Evolutionary conservation across 2,888 invertebrate species (phyloP), one percentile per base, ranked within the genome.

Genomic region (Cephus runcator): DNA sequence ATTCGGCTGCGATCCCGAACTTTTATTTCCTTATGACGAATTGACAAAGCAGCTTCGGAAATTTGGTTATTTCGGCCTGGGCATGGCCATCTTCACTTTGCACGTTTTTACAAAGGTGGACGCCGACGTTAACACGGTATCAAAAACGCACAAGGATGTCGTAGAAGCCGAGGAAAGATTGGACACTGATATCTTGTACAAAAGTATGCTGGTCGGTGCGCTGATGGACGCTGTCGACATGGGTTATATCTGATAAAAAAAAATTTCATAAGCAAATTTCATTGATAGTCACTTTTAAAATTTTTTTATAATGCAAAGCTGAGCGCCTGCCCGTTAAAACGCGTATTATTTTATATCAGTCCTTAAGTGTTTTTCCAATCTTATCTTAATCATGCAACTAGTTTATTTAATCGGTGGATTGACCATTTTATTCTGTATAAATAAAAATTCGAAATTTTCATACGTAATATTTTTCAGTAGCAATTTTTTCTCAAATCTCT

Each of bases 1-100:
- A 76, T 85, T 87, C 69, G 87, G 87, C 4, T 84, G 85, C 34
- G 83, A 88, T 78, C 79, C 88, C 0, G 79, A 84, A 6, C 76
- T 82, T 35, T 36, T 90, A 3, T 90, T 88, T 78, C 88, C 92
- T 0, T 87, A 84, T 34, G 81, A 83, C 23, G 81, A 75, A 33
- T 81, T 90, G 34, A 36, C 82, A 68, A 75, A 82, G 34, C 90
- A 91, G 76, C 84, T 90, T 79, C 79, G 83, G 11, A 86, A 81
- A 34, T 87, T 79, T 69, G 88, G 86, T 23, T n/a, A n/a, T 31
- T 69, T 79, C 68, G 88, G 86, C 34, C 84, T 86, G 23, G 77
- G 79, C 35, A 87, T 88, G 85, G 85, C 85, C 9, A 71, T 87
- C 15, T 84, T 84, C 76, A 79, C 84, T 6, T 68, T 87, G 0